Percentiles rank a stretch among this genome's conserved stretches.
Evolutionary conservation across 2,113 vertebrate genomes (phyloP).

Genomic region (Chaetodon trifascialis): DNA sequence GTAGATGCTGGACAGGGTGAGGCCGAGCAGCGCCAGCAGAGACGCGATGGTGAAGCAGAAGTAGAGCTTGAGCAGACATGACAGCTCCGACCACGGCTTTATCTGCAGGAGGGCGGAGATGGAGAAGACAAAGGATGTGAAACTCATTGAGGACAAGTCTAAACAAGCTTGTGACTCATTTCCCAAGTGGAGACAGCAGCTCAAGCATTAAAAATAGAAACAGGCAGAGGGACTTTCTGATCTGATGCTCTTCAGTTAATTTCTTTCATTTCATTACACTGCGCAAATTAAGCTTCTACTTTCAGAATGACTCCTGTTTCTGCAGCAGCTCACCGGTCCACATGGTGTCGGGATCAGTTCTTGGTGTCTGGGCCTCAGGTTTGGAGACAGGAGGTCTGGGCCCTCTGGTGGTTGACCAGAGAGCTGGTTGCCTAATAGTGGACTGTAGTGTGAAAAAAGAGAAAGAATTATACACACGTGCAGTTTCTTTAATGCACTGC

Average conservation of each 20-base stretch:
- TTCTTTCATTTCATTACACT: background rate
- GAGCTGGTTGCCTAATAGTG: slow-evolving; percentile 62
- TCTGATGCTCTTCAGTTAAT: background rate
- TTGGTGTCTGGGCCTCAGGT: slow-evolving; percentile 87
- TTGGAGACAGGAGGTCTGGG: slow-evolving; percentile 75
- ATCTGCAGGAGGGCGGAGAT: slow-evolving; percentile 76
- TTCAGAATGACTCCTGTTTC: background rate
- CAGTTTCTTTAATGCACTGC: background rate
- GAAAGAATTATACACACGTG: background rate
- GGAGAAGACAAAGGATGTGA: background rate
- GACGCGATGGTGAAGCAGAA: slow-evolving; percentile 86
- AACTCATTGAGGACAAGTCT: background rate
- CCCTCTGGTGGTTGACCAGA: slow-evolving; percentile 15
- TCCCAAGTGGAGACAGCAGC: background rate
- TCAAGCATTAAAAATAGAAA: background rate
- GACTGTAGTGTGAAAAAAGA: slow-evolving; percentile 41
- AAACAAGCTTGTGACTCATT: background rate
- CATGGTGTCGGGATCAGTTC: slow-evolving; percentile 89
- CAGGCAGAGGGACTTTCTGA: background rate
- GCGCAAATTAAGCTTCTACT: background rate
- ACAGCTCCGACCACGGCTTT: slow-evolving; percentile 87
- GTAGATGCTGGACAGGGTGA: slow-evolving; percentile 84
- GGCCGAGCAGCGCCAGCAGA: slow-evolving; percentile 83
- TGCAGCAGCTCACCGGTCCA: slow-evolving; percentile 83
- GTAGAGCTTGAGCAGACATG: slow-evolving; percentile 82